A percentile compares a stretch with the other conserved stretches of the same genome.
Evolutionary conservation across 2,113 vertebrate genomes (phyloP).

Genomic region (Chascanopsetta lugubris): DNA sequence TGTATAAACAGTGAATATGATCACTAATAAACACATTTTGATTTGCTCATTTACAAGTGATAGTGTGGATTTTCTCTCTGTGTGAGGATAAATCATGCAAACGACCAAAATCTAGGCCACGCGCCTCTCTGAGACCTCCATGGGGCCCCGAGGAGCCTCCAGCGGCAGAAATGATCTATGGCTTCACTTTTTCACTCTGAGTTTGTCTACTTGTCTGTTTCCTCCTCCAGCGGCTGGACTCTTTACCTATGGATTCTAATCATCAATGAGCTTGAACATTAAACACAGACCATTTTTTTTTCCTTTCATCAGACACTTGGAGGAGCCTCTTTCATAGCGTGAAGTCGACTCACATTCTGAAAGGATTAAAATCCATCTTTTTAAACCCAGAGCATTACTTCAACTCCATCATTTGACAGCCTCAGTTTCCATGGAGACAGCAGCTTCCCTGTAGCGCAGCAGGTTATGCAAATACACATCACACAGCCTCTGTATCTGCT

Average conservation of each 20-base stretch:
- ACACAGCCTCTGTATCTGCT: neutral
- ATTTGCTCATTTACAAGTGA: neutral
- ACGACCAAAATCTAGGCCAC: constrained; percentile 51
- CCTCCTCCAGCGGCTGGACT: neutral
- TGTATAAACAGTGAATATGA: no score
- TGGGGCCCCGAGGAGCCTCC: constrained; percentile 37
- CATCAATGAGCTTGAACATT: neutral
- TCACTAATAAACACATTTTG: no score
- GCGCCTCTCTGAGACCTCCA: constrained; percentile 46
- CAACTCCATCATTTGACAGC: constrained; percentile 53
- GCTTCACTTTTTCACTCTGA: constrained; percentile 34
- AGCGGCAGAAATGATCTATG: constrained; percentile 35
- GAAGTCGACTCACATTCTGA: constrained; percentile 20
- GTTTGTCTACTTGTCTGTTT: neutral
- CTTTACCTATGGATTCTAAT: neutral
- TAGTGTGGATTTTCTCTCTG: neutral
- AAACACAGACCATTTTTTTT: no score
- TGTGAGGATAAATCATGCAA: constrained; percentile 21
- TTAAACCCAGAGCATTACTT: constrained; percentile 45
- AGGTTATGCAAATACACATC: constrained; percentile 40
- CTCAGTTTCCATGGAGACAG: constrained; percentile 71
- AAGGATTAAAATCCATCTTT: constrained; percentile 30
- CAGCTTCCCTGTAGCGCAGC: constrained; percentile 29
- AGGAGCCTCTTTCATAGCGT: constrained; percentile 12
- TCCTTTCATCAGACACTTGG: no score